Percentiles rank a stretch among this genome's conserved stretches.
Evolutionary conservation across 2,888 invertebrate genomes (phyloP).

Genomic region (Ctena decussata): DNA sequence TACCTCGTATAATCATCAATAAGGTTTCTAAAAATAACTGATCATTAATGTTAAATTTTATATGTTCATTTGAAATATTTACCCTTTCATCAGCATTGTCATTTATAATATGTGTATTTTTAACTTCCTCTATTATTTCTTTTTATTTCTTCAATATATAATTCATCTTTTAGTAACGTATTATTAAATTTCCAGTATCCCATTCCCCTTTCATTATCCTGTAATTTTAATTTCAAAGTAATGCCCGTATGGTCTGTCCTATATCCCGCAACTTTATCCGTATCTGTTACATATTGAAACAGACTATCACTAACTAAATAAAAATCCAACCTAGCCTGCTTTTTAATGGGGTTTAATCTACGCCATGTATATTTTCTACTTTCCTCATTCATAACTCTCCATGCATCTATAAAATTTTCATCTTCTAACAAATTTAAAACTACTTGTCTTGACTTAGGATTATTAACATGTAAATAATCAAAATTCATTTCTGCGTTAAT

Average conservation of each 20-base stretch:
- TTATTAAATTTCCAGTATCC: constrained; percentile 1
- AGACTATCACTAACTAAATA: neutral
- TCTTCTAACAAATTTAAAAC: neutral
- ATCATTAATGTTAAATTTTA: neutral
- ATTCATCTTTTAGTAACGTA: neutral
- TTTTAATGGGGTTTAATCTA: neutral
- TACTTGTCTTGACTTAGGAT: no score
- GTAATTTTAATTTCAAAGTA: neutral
- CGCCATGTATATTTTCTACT: neutral
- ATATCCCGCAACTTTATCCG: neutral
- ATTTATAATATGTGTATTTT: neutral
- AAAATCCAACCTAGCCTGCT: neutral
- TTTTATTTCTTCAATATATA: neutral
- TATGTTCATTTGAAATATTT: neutral
- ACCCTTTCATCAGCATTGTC: neutral
- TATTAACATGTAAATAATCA: no score
- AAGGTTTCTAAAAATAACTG: neutral
- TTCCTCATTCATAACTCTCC: neutral
- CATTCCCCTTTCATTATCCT: neutral
- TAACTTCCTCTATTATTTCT: neutral
- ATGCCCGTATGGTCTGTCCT: neutral
- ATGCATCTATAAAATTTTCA: no score
- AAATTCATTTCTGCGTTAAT: no score
- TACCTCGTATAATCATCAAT: neutral
- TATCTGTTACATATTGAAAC: neutral